Evolutionary conservation across 2,113 vertebrate species (phyloP).

Genomic region (Grantiella picta): DNA sequence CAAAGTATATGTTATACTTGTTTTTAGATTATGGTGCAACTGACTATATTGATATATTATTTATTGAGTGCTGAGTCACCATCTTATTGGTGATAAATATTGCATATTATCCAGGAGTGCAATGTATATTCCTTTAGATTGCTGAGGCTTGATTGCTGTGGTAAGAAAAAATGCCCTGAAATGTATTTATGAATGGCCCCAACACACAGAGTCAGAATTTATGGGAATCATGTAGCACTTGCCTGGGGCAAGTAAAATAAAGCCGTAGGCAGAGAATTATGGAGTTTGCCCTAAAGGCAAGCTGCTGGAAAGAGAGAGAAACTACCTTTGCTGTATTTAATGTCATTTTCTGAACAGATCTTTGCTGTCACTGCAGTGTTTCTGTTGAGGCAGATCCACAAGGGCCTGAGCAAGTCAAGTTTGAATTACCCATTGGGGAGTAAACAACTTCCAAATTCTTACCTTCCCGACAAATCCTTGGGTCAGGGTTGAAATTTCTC

Average conservation of each 20-base stretch:
- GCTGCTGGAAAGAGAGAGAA: background rate
- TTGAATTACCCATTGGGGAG: constrained; percentile 60
- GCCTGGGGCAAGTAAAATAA: constrained; percentile 65
- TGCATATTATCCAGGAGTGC: constrained; percentile 78
- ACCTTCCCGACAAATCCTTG: background rate
- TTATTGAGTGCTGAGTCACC: constrained; percentile 80
- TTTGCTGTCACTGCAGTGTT: constrained; percentile 36
- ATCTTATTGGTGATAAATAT: constrained; percentile 71
- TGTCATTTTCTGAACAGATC: background rate
- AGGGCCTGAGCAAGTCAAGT: constrained; percentile 69
- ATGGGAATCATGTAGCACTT: constrained; percentile 44
- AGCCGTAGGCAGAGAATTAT: constrained; percentile 20
- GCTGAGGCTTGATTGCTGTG: constrained; percentile 77
- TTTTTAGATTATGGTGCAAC: constrained; percentile 79
- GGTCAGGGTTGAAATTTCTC: background rate
- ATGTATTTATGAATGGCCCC: constrained; percentile 68
- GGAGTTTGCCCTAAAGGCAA: constrained; percentile 15
- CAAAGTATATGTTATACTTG: constrained; percentile 71
- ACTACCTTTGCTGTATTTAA: constrained; percentile 58
- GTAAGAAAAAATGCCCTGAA: constrained; percentile 70
- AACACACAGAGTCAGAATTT: constrained; percentile 27
- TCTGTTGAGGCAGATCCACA: constrained; percentile 3
- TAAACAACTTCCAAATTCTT: constrained; percentile 41
- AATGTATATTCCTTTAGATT: constrained; percentile 82
- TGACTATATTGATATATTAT: constrained; percentile 81